A percentile compares a stretch with the other conserved stretches of the same genome.
Evolutionary conservation across 2,113 vertebrate species (phyloP).

Genomic region (Mustela lutreola): DNA sequence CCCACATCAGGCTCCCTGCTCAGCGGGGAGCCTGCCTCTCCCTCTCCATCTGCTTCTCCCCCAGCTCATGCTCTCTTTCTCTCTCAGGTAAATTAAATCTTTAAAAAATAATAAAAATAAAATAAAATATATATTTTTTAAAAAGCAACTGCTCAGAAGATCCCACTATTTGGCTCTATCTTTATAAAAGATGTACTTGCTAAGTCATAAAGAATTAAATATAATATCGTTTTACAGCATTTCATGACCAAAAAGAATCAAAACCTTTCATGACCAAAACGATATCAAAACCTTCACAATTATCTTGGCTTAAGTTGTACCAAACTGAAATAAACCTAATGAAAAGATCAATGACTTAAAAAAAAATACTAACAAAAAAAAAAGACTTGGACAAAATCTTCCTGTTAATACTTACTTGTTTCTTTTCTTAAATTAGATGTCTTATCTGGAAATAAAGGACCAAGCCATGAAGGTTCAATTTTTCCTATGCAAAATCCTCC

Average conservation of each 20-base stretch:
- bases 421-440: constrained; percentile 82
- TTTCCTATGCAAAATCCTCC: constrained; percentile 94
- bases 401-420: constrained; percentile 84
- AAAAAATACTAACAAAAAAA: constrained; percentile 21
- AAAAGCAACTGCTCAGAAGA: neutral
- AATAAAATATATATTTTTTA: neutral
- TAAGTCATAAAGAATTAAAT: neutral
- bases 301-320: neutral
- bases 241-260: neutral
- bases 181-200: neutral
- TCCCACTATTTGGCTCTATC: neutral
- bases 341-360: neutral
- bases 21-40: neutral
- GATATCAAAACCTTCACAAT: neutral
- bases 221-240: neutral
- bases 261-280: neutral
- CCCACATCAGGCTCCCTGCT: too few relatives aligned
- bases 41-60: neutral
- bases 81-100: neutral
- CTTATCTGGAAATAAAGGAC: constrained; percentile 93
- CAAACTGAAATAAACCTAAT: neutral
- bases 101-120: neutral
- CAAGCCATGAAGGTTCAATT: constrained; percentile 94
- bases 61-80: neutral
- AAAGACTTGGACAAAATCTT: neutral